Evolutionary conservation across 2,888 invertebrate genomes (phyloP).

Genomic region (Vesta saturnalis): DNA sequence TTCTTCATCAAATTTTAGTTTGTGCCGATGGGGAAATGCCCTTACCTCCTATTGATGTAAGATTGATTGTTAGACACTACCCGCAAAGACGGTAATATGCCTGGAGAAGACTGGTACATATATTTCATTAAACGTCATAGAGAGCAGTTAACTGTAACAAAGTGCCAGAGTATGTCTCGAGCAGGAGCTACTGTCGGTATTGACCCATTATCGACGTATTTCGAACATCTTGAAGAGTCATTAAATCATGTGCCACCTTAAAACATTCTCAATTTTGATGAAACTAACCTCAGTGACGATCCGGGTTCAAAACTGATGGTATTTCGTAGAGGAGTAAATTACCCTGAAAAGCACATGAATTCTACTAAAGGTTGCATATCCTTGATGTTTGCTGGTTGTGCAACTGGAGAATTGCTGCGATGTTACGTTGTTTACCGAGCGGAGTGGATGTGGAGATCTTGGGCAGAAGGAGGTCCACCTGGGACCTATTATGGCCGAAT

Average conservation of each 20-base stretch:
- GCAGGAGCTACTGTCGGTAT: slow-evolving; percentile 3
- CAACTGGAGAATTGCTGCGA: not conserved
- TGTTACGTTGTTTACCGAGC: not conserved
- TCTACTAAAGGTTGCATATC: not conserved
- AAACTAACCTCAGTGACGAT: no score
- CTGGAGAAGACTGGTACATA: not conserved
- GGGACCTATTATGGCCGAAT: not conserved
- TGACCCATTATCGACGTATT: not conserved
- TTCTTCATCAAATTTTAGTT: slow-evolving; percentile 2
- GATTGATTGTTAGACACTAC: not conserved
- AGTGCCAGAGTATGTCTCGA: no score
- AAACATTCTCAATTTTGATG: no score
- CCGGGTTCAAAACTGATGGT: not conserved
- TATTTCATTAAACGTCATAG: not conserved
- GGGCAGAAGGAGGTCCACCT: not conserved
- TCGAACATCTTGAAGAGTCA: not conserved
- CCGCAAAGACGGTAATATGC: not conserved
- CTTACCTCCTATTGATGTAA: not conserved
- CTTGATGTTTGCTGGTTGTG: not conserved
- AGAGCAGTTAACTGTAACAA: not conserved
- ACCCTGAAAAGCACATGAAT: not conserved
- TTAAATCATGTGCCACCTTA: not conserved
- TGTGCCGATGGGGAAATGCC: not conserved
- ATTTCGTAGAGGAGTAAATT: not conserved
- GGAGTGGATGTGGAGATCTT: not conserved